Conservation (phyloP, 2,797 vertebrate species). For the Otolemur crassicaudatus region DNA sequence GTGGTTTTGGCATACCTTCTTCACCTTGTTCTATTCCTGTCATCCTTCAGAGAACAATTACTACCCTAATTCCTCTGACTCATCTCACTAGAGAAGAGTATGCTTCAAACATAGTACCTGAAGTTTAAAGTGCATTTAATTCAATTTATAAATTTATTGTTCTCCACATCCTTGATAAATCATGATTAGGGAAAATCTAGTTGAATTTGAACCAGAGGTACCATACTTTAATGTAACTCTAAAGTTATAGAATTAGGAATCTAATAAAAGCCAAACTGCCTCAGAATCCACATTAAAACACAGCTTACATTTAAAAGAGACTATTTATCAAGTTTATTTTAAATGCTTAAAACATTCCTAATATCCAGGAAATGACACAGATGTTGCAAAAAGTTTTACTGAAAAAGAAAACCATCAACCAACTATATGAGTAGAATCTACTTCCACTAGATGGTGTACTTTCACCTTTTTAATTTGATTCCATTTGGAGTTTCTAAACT, state of each 20-base stretch:
- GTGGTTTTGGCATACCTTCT: slow-evolving; percentile 29
- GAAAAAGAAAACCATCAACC: slow-evolving; percentile 60
- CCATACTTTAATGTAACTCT: slow-evolving; percentile 44
- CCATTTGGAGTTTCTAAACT: slow-evolving; percentile 35
- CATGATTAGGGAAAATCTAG: slow-evolving; percentile 33
- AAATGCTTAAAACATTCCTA: slow-evolving; percentile 52
- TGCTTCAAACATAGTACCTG: slow-evolving; percentile 55
- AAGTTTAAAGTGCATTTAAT: slow-evolving; percentile 12
- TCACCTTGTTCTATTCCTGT: slow-evolving; percentile 52
- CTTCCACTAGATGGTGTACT: slow-evolving; percentile 79
- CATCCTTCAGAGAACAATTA: slow-evolving; percentile 51
- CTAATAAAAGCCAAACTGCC: slow-evolving; percentile 47
- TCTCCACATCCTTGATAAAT: slow-evolving; percentile 59
- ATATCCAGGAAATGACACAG: slow-evolving; percentile 27
- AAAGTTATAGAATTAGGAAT: slow-evolving; percentile 46
- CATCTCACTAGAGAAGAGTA: slow-evolving; percentile 4
- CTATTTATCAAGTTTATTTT: slow-evolving; percentile 42
- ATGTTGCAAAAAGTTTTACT: slow-evolving; percentile 51
- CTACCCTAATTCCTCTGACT: background rate
- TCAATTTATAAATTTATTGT: background rate
- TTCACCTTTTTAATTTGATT: slow-evolving; percentile 40
- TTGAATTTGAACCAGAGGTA: slow-evolving; percentile 45
- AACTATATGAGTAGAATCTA: background rate
- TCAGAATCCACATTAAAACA: slow-evolving; percentile 54
- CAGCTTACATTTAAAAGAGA: slow-evolving; percentile 31